These are phyloP conservation scores for Stichopus chloronotus DNA, from an alignment of 35 echinoderm and acorn worm genomes.

Conservation along the genomic window DNA sequence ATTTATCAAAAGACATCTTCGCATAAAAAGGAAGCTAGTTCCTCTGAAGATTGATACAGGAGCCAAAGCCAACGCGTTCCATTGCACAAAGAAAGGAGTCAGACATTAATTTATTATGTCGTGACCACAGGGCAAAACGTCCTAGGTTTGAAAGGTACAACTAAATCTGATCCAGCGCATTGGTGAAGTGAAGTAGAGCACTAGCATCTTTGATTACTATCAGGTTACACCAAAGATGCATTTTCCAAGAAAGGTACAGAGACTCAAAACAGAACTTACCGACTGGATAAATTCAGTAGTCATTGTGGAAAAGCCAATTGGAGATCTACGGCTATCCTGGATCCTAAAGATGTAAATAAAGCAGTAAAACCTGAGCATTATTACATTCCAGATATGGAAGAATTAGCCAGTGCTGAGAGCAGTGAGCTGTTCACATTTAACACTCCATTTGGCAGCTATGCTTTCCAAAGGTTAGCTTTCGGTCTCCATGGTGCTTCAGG, in stretches of 20 bases:
- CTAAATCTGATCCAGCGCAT: no score
- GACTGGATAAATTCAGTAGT: no score
- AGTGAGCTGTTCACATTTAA: slow-evolving; percentile 33
- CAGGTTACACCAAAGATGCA: no score
- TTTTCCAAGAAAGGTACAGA: no score
- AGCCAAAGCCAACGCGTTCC: slow-evolving; percentile 28
- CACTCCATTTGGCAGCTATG: background rate
- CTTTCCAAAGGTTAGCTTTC: background rate
- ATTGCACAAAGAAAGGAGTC: no score
- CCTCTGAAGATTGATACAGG: slow-evolving; percentile 22
- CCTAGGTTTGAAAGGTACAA: no score
- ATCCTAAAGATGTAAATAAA: slow-evolving; percentile 69
- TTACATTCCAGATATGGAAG: slow-evolving; percentile 54
- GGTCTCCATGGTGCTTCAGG: slow-evolving; percentile 15
- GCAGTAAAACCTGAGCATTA: slow-evolving; percentile 61
- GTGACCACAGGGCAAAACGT: no score
- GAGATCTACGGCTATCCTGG: slow-evolving; percentile 35
- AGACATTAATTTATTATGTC: no score
- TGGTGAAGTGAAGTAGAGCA: no score
- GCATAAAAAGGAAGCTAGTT: background rate
- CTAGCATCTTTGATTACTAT: no score
- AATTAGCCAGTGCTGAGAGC: background rate
- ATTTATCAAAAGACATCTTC: no score
- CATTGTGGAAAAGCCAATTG: no score
- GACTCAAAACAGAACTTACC: background rate